Base-by-base conservation (phyloP, 2,113 vertebrate genomes). In the Copsychus sechellarum region DNA sequence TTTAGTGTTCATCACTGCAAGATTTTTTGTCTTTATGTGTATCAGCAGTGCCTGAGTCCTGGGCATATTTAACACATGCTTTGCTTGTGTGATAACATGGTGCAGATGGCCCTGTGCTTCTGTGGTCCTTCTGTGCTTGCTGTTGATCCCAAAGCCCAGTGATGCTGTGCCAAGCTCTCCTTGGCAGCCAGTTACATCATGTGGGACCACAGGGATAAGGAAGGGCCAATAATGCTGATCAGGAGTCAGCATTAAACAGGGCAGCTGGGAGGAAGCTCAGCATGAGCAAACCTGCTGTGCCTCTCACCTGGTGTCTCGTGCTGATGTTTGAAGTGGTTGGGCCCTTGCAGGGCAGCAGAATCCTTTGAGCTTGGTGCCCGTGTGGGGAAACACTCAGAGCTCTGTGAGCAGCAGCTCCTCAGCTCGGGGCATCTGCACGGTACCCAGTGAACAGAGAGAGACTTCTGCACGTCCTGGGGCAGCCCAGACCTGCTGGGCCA, bases 321-420 rank as follows among this genome's bases (percentile, higher is more conserved):
- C 81, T 91, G 83, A 15, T 79, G 47, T 65, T 90, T 72, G 91
- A 95, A 95, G 95, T 82, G 95, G 86, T 77, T 85, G 91, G 36
- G 47, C 62, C 47, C 48, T 79, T 24, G 78, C 54, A 50, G 70
- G 24, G 66, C 84, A 65, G 33, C 53, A 42, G 4, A 83, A 82
- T 38, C 34, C 82, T 92, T 86, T 11, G 8, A 70, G 79, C 87
- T 80, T 3, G 0, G 8, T 84, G 73, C n/a, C 40, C 22, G 0
- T 2, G 11, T 65, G 25, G 34, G 79, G 81, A 80, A 90, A 26
- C 16, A 1, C 9, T 48, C 3, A 0, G 3, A 85, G 77, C 72
- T 67, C 69, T 74, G 76, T 0, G 2, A 70, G 65, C 38, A 3
- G 60, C 71, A 38, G 43, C 22, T 50, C 73, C 29, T 62, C 57